Base-by-base conservation (phyloP, 2,113 vertebrate genomes). In the Ranitomeya imitator region DNA sequence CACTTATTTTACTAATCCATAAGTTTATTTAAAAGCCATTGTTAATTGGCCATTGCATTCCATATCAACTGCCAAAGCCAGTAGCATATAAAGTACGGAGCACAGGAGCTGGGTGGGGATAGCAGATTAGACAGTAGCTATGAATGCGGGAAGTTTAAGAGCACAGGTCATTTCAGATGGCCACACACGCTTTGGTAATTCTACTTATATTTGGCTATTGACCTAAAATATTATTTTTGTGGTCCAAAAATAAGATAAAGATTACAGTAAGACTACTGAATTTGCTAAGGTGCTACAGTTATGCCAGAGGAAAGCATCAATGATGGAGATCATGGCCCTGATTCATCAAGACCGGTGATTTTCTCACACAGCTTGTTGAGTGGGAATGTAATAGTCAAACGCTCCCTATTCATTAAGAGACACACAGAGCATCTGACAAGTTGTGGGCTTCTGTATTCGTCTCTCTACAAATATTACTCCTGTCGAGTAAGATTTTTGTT, bases 1-100 rank as follows among this genome's bases (percentile, higher is more conserved):
- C 16, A 60, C 80, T 65, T 21, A 8, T 37, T 54, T 51, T 83
- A 67, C 60, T 54, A 2, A 83, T 67, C 31, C 19, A 52, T 81
- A 37, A 18, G 57, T 45, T 23, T 57, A 61, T 61, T 81, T 59
- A 61, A 81, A 81, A 81, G 79, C 55, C 73, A 76, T 61, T 31
- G n/a, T 60, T 80, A 59, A 80, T n/a, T 14, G 23, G 19, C 26
- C 31, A 7, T 60, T 31, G 78, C 55, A 59, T 60, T 81, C 31
- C 79, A 59, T 19, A 11, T 37, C 16, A 8, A 31, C 23, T 60
- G 31, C 16, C 61, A 26, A 37, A 37, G 55, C 59, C 55, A 61
- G 59, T 60, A 61, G 77, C 16, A 15, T 23, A 3, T 79, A 55
- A 1, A 55, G 19, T 15, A 57, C 23, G 51, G 52, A 55, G 19